Percentiles rank a stretch among this genome's conserved stretches.
Evolutionary conservation across 2,797 vertebrate species (phyloP).

Genomic region (Premnoplex brunnescens): DNA sequence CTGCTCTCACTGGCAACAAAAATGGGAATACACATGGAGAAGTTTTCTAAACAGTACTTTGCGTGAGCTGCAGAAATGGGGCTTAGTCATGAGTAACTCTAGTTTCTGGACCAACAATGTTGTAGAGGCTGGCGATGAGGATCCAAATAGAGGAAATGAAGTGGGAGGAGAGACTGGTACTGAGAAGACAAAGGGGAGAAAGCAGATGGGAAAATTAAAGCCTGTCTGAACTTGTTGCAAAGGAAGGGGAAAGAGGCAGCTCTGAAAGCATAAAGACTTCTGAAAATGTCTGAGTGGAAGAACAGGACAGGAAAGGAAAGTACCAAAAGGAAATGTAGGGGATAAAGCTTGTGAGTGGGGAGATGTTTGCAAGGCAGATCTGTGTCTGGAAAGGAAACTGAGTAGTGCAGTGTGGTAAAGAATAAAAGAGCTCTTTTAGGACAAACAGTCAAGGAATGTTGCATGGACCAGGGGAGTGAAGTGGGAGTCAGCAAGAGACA

Average conservation of each 20-base stretch:
- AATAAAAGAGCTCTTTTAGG: not conserved
- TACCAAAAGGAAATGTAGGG: not conserved
- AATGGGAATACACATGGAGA: not conserved
- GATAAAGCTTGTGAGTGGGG: not conserved
- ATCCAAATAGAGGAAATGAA: slow-evolving; percentile 5
- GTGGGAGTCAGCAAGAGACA: not conserved
- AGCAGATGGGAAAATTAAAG: not conserved
- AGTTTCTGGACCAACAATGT: not conserved
- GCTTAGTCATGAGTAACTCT: not conserved
- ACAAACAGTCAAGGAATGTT: not conserved
- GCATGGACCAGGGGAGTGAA: not conserved
- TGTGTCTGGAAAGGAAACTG: not conserved
- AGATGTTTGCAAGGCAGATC: not conserved
- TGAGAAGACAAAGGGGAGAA: not conserved
- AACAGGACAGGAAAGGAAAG: not conserved
- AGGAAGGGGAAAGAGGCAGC: not conserved
- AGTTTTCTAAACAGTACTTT: slow-evolving; percentile 30
- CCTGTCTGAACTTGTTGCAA: not conserved
- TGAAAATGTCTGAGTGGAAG: not conserved
- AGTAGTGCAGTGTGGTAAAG: not conserved
- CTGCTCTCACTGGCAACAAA: not conserved
- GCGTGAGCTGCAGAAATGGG: not conserved
- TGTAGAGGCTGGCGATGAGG: not conserved
- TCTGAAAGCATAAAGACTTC: not conserved
- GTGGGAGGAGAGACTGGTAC: not conserved